phyloP scores from a whole-genome alignment of 2,113 vertebrate genomes.

The Craseonycteris thonglongyai region DNA sequence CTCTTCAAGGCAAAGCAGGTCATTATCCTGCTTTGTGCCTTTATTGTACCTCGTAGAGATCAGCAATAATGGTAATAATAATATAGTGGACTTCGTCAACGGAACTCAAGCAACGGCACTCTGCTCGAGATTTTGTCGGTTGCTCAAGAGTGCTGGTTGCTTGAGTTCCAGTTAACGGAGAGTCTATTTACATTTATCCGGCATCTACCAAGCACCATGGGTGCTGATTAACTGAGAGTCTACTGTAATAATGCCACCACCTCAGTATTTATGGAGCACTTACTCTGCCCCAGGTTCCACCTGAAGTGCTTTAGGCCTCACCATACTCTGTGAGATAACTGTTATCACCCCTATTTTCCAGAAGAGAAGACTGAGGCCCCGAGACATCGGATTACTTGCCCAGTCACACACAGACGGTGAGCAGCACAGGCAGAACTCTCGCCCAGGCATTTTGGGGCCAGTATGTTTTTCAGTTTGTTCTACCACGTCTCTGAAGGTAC shows the following conservation, averaged over 20 bases:
- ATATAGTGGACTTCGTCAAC: too few species aligned
- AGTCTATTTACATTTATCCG: too few species aligned
- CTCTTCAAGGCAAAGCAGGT: background rate
- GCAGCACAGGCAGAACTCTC: background rate
- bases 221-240: too few species aligned
- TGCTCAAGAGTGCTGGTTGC: too few species aligned
- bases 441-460: background rate
- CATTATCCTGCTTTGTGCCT: background rate
- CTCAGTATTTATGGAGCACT: background rate
- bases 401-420: background rate
- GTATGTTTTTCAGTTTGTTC: background rate
- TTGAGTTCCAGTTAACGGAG: too few species aligned
- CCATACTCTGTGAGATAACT: background rate
- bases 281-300: background rate
- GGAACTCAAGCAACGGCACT: too few species aligned
- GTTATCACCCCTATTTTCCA: background rate
- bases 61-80: background rate
- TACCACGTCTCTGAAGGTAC: background rate
- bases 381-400: background rate
- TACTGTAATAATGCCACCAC: rapidly evolving
- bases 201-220: too few species aligned
- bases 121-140: too few species aligned
- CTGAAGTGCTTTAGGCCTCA: background rate
- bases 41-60: background rate
- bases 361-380: background rate